Percentiles rank a stretch among this genome's conserved stretches.
phyloP scores from a whole-genome alignment of 2,888 invertebrate genomes.

The Actias luna region DNA sequence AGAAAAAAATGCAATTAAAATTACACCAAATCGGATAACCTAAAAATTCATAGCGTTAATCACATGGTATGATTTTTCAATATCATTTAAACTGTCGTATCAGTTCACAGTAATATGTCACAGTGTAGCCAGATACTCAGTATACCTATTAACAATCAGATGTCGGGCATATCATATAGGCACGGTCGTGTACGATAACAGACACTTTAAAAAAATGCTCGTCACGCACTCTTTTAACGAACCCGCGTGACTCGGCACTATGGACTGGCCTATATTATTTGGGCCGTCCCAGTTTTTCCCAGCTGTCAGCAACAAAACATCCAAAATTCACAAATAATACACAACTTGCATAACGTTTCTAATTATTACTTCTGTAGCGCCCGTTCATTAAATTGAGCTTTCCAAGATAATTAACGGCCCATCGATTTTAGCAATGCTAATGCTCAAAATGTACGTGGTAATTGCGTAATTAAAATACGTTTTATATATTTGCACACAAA shows the following conservation, averaged over 20 bases:
- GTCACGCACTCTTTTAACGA: conserved; percentile 30
- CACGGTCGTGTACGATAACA: conserved; percentile 23
- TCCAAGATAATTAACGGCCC: conserved; percentile 12
- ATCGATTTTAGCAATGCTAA: not conserved
- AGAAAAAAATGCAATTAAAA: no score
- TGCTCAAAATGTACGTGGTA: not conserved
- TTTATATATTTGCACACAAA: not conserved
- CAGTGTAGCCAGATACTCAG: not conserved
- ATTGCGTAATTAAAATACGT: not conserved
- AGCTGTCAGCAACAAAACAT: conserved; percentile 12
- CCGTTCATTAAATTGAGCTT: conserved; percentile 14
- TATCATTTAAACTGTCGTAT: not conserved
- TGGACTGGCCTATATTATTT: conserved; percentile 40
- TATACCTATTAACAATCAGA: conserved; percentile 11
- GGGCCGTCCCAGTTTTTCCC: conserved; percentile 39
- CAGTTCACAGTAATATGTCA: not conserved
- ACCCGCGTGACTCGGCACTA: conserved; percentile 38
- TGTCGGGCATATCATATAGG: conserved; percentile 21
- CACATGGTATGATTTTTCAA: no score
- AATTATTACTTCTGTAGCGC: not conserved
- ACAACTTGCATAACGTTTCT: conserved; percentile 1
- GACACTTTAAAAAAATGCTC: conserved; percentile 12
- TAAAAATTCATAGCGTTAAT: no score
- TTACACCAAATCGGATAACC: no score
- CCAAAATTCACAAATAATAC: conserved; percentile 15